These are phyloP conservation scores for Carposina sasakii DNA, from an alignment of 1,140 invertebrate genomes.

Conservation along the genomic window DNA sequence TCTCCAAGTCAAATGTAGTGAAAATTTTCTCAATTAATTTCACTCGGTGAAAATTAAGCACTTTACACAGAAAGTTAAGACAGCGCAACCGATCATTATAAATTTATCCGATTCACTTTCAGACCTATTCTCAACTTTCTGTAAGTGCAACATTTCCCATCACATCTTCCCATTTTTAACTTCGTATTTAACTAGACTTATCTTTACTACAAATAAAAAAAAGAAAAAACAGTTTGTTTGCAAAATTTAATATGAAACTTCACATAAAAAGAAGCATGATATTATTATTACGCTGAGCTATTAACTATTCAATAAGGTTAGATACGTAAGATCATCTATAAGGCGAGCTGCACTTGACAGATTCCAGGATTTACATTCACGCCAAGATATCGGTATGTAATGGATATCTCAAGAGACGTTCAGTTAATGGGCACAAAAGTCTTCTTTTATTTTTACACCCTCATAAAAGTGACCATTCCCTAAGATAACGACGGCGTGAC, in stretches of 20 bases:
- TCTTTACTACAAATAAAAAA: no score
- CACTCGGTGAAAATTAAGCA: constrained; percentile 26
- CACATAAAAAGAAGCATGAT: no score
- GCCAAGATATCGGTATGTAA: constrained; percentile 21
- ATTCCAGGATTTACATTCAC: no score
- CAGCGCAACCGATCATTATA: constrained; percentile 21
- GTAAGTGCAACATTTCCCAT: constrained; percentile 11
- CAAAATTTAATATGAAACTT: no score
- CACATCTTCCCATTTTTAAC: neutral
- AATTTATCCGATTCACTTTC: constrained; percentile 22
- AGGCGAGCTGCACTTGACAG: no score
- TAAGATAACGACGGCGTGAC: constrained; percentile 16
- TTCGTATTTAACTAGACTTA: neutral
- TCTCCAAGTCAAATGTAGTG: constrained; percentile 22
- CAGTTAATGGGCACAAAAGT: constrained; percentile 16
- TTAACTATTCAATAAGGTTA: no score
- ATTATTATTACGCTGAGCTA: no score
- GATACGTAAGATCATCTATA: no score
- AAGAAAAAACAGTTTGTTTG: no score
- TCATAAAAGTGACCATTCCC: constrained; percentile 32
- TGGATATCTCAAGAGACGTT: constrained; percentile 16
- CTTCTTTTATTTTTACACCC: constrained; percentile 29
- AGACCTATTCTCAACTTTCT: constrained; percentile 17
- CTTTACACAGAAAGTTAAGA: constrained; percentile 24
- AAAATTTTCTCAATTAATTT: constrained; percentile 33